phyloP scores from a whole-genome alignment of 2,113 vertebrate genomes.

The Stigmatopora nigra region DNA sequence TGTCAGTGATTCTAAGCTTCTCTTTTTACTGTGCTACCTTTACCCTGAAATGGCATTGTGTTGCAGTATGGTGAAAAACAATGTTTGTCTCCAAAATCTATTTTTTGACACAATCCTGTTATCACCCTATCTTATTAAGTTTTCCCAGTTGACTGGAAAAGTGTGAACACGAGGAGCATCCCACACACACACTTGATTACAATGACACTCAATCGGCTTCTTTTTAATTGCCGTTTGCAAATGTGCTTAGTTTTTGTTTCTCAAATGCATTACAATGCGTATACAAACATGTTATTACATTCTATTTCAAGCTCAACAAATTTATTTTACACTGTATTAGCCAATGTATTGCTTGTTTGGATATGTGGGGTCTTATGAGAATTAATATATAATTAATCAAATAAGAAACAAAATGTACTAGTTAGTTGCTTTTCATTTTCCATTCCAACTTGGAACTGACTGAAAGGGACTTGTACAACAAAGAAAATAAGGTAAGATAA shows the following conservation, averaged over 20 bases:
- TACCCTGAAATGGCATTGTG: neutral
- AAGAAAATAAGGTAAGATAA: too few relatives aligned
- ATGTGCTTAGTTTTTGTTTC: neutral
- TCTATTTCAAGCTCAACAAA: too few relatives aligned
- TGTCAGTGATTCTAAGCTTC: neutral
- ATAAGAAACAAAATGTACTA: too few relatives aligned
- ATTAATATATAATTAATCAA: too few relatives aligned
- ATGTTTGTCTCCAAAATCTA: neutral
- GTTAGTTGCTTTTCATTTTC: neutral
- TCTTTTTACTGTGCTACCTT: neutral
- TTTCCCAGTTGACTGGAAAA: neutral
- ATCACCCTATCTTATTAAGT: neutral
- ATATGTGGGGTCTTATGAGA: neutral
- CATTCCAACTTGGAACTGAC: too few relatives aligned
- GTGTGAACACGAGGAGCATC: neutral
- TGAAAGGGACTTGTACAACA: too few relatives aligned
- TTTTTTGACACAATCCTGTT: neutral
- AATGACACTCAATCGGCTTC: neutral
- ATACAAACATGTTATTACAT: too few relatives aligned
- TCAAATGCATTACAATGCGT: too few relatives aligned
- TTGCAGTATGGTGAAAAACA: neutral
- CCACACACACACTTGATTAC: neutral
- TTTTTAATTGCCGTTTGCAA: neutral
- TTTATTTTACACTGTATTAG: too few relatives aligned
- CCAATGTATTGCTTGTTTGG: neutral